Percentiles rank a stretch among this genome's conserved stretches.
These are phyloP conservation scores for Columba livia DNA, from an alignment of 2,113 vertebrate genomes.

Conservation along the genomic window DNA sequence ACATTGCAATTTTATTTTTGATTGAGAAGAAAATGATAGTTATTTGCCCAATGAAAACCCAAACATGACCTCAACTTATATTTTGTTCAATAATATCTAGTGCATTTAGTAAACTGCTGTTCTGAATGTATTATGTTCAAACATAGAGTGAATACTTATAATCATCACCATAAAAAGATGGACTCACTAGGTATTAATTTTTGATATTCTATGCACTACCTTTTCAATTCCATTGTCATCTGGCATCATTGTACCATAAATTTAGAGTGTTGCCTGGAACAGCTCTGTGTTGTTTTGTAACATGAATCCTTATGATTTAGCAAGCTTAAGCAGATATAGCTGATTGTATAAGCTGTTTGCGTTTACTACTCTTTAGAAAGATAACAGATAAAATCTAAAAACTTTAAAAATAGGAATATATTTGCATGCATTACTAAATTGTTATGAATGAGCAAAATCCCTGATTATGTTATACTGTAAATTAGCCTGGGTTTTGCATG, in stretches of 20 bases:
- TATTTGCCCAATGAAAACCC: not conserved
- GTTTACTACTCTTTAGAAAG: not conserved
- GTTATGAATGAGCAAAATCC: not conserved
- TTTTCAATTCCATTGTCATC: conserved; percentile 42
- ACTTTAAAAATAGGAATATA: not conserved
- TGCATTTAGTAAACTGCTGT: conserved; percentile 8
- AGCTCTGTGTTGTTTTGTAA: not conserved
- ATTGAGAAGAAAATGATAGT: conserved; percentile 10
- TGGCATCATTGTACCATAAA: not conserved
- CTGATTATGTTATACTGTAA: not conserved
- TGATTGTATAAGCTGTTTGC: not conserved
- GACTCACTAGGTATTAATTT: conserved; percentile 25
- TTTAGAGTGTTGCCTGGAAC: conserved; percentile 2
- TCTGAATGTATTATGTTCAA: not conserved
- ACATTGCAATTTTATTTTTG: not conserved
- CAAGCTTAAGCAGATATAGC: conserved; percentile 1
- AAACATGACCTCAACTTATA: not conserved
- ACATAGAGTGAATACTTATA: not conserved
- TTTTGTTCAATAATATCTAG: not conserved
- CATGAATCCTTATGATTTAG: not conserved
- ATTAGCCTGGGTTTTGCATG: not conserved
- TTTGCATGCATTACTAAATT: not conserved
- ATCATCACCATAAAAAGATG: not conserved
- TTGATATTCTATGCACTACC: conserved; percentile 20
- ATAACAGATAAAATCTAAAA: not conserved